Evolutionary conservation across 2,888 invertebrate species (phyloP), one percentile per base, ranked within the genome.

Genomic region (Protodeltote pygarga): DNA sequence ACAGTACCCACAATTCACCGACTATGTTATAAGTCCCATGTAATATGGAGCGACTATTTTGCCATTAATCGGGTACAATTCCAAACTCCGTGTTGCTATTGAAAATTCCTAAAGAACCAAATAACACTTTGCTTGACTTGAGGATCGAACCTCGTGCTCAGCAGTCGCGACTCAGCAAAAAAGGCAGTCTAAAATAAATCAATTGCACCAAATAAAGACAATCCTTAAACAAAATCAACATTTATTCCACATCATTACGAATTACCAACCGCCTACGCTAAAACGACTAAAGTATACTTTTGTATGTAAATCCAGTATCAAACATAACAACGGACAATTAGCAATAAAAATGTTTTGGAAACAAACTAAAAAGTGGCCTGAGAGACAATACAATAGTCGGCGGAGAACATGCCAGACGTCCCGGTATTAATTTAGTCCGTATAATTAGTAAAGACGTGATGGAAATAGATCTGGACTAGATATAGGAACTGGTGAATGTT

Each of bases 361-460:
- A 68, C 6, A 51, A 58, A 64, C 44, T 29, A 53, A 62, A 57
- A 59, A 54, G 37, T 38, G 15, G 20, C 38, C 20, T 64, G 70
- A 71, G 41, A 49, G 72, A 72, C 71, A 70, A 59, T 55, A 71
- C 72, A 72, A 72, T 70, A 66, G 71, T 38, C 38, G 13, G 17
- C 35, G 24, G 6, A 19, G 59, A 57, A 37, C 69, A 50, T 44
- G 41, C 39, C 34, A 27, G 54, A 64, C 54, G 54, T 64, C 45
- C 57, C 47, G 37, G 53, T 74, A 71, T 73, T 71, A 72, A 75
- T 75, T 71, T 72, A 69, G 60, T 59, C 63, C 49, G 57, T 58
- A 66, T 64, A 66, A 69, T 75, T 74, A 71, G 72, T 70, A 71
- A 58, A 69, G 48, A 52, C 46, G 48, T 62, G 53, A 58, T 46